These are phyloP conservation scores for Fistularia commersonii DNA, from an alignment of 2,797 vertebrate genomes.

Conservation along the genomic window DNA sequence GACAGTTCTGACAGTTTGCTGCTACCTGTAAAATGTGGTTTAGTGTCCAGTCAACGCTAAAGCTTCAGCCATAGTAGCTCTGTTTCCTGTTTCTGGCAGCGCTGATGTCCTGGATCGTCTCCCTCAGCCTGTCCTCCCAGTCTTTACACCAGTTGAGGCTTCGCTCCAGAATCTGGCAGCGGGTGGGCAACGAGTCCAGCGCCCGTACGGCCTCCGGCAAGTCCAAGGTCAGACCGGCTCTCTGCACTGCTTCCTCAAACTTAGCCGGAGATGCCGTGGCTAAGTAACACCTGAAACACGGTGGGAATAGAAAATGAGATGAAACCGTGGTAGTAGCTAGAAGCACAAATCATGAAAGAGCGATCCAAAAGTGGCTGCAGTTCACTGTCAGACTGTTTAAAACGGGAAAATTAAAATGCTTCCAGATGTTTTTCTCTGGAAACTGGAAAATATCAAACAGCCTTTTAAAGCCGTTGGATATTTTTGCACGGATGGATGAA, in stretches of 20 bases:
- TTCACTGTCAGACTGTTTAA: too few relatives aligned
- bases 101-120: constrained; percentile 60
- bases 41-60: neutral
- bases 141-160: constrained; percentile 60
- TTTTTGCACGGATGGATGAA: too few relatives aligned
- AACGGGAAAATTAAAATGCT: too few relatives aligned
- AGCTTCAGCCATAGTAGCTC: constrained; percentile 22
- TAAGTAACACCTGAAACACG: constrained; percentile 77
- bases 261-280: constrained; percentile 89
- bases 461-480: too few relatives aligned
- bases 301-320: too few relatives aligned
- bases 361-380: too few relatives aligned
- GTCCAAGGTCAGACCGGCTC: constrained; percentile 76
- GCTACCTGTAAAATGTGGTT: neutral
- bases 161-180: constrained; percentile 67
- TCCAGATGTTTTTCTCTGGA: too few relatives aligned
- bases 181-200: constrained; percentile 72
- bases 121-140: constrained; percentile 78
- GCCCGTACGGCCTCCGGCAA: constrained; percentile 67
- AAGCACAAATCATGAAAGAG: too few relatives aligned
- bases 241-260: constrained; percentile 78
- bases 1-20: neutral
- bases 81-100: constrained; percentile 27
- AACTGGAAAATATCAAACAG: too few relatives aligned
- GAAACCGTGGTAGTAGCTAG: too few relatives aligned